Evolutionary conservation across 2,888 invertebrate species (phyloP).

Genomic region (Cephonodes hylas): DNA sequence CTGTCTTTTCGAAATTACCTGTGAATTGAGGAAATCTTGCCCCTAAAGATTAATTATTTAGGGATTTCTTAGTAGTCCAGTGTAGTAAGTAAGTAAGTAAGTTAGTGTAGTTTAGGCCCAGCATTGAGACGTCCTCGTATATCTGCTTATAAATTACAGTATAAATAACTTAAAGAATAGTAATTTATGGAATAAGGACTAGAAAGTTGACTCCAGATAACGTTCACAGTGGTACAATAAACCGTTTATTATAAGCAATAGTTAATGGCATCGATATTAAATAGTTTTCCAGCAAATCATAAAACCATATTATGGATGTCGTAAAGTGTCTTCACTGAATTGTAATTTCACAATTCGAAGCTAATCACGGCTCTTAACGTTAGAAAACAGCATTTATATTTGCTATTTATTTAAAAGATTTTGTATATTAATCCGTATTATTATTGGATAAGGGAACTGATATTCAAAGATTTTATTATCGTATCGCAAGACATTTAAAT

Average conservation of each 20-base stretch:
- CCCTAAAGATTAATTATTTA: too few relatives aligned
- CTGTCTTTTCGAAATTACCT: too few relatives aligned
- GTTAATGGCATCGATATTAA: neutral
- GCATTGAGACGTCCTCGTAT: too few relatives aligned
- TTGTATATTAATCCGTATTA: too few relatives aligned
- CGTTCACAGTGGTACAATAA: neutral
- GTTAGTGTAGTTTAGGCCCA: too few relatives aligned
- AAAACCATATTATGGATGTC: neutral
- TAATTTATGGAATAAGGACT: neutral
- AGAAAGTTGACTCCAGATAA: neutral
- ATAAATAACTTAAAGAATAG: neutral
- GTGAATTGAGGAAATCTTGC: too few relatives aligned
- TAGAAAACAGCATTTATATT: neutral
- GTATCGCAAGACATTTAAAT: too few relatives aligned
- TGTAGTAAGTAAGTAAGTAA: too few relatives aligned
- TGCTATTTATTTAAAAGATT: neutral
- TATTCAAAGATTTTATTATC: too few relatives aligned
- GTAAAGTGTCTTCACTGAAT: neutral
- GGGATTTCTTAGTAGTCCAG: too few relatives aligned
- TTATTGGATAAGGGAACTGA: too few relatives aligned
- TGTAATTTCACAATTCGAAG: conserved; percentile 5
- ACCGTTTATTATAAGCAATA: neutral
- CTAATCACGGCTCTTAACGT: neutral
- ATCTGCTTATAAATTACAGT: neutral
- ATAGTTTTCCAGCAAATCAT: neutral